phyloP scores from a whole-genome alignment of 2,888 invertebrate genomes.

The Marronus borbonicus region DNA sequence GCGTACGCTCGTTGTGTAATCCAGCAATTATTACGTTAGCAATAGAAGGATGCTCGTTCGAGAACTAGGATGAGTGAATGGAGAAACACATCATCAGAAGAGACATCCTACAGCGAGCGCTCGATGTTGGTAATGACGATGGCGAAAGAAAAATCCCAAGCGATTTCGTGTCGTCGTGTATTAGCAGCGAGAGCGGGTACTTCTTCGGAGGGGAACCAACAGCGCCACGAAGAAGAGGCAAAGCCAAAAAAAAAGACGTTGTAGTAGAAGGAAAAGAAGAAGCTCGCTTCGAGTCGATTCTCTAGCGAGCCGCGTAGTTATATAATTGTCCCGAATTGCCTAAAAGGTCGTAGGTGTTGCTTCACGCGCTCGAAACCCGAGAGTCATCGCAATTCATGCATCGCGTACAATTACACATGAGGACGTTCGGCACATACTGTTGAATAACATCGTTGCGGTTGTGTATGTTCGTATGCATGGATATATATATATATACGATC shows the following conservation, averaged over 20 bases:
- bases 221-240: no score
- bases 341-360: constrained; percentile 65
- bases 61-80: not conserved
- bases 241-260: no score
- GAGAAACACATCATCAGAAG: not conserved
- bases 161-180: not conserved
- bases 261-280: not conserved
- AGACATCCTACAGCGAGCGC: not conserved
- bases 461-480: no score
- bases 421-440: constrained; percentile 53
- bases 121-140: not conserved
- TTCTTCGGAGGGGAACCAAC: not conserved
- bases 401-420: not conserved
- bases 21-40: not conserved
- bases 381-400: constrained; percentile 56
- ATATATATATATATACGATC: not conserved
- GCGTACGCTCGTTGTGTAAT: constrained; percentile 2
- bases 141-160: constrained; percentile 16
- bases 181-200: not conserved
- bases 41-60: not conserved
- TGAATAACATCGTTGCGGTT: constrained; percentile 58
- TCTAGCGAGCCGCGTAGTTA: constrained; percentile 15
- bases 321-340: constrained; percentile 56
- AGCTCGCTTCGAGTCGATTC: not conserved
- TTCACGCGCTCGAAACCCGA: constrained; percentile 54